Evolutionary conservation across 2,113 vertebrate species (phyloP), one percentile per base, ranked within the genome.

Genomic region (Lampris incognitus): DNA sequence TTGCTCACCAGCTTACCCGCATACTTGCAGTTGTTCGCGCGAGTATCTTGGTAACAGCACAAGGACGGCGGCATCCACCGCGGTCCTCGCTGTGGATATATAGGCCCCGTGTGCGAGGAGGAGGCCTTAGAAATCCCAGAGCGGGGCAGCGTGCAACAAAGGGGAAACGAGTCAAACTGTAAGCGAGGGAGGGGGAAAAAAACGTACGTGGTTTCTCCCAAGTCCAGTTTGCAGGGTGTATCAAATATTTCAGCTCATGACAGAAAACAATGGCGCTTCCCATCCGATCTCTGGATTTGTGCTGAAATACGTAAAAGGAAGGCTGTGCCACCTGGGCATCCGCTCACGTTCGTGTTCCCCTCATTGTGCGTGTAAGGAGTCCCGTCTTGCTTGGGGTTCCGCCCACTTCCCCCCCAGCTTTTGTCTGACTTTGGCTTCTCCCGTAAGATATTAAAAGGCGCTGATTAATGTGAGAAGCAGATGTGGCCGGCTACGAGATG

Each of bases 391-490:
- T 76, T 41, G 66, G 24, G 24, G 84, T 89, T 87, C 88, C 84
- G 85, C 78, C 81, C 80, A 82, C 82, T 92, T 89, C 89, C 84
- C 51, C 89, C 84, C 51, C 9, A 71, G 81, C 86, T 83, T 88
- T 92, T 91, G 90, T 91, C 87, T 75, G 38, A 58, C 60, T 42
- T 3, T 63, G 66, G 67, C 69, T 87, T 78, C 73, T 69, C 49
- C 64, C 61, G 58, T 13, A 72, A 67, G 65, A 85, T 81, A 87
- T 87, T 85, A 81, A 86, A 85, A 74, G 64, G 63, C 76, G 46
- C 50, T 51, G 62, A 65, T 76, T 85, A 91, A 95, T 89, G 72
- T 73, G 74, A 89, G 92, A 86, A 92, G 72, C 94, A 94, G 87
- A 92, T 94, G 93, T 91, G 82, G 70, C 57, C 56, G 56, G 39